Evolutionary conservation across 2,113 vertebrate genomes (phyloP).

Genomic region (Sphyrna mokarran): DNA sequence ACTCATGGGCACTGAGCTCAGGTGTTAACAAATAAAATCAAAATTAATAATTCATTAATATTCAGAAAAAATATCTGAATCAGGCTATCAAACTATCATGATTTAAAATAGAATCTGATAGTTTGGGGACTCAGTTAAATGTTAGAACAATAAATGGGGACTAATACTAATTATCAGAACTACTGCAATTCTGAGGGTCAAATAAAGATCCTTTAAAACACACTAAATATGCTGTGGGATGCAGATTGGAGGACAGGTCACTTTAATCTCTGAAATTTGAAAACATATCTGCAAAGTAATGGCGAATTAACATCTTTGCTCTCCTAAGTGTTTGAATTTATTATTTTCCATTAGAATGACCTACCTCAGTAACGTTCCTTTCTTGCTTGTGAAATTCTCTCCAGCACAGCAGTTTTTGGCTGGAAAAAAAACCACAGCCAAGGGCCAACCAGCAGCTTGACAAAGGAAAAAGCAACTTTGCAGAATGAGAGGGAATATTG

Average conservation of each 20-base stretch:
- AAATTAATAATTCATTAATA: neutral
- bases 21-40: neutral
- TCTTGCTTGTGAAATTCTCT: constrained; percentile 11
- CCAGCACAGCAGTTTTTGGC: constrained; percentile 31
- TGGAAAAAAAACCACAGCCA: constrained; percentile 3
- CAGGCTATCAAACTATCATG: neutral
- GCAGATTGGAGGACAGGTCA: neutral
- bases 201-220: neutral
- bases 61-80: neutral
- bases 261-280: neutral
- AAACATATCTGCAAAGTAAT: neutral
- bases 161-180: neutral
- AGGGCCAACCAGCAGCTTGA: constrained; percentile 30
- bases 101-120: neutral
- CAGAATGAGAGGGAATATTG: constrained; percentile 21
- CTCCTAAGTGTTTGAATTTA: neutral
- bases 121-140: neutral
- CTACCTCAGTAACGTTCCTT: neutral
- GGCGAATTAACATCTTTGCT: neutral
- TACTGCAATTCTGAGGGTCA: neutral
- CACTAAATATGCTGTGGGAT: neutral
- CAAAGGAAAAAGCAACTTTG: constrained; percentile 26
- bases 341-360: neutral
- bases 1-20: neutral
- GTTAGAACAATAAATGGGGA: too few species aligned